These are phyloP conservation scores for Grammomys dolichurus DNA, from an alignment of 2,113 vertebrate genomes.

Conservation along the genomic window DNA sequence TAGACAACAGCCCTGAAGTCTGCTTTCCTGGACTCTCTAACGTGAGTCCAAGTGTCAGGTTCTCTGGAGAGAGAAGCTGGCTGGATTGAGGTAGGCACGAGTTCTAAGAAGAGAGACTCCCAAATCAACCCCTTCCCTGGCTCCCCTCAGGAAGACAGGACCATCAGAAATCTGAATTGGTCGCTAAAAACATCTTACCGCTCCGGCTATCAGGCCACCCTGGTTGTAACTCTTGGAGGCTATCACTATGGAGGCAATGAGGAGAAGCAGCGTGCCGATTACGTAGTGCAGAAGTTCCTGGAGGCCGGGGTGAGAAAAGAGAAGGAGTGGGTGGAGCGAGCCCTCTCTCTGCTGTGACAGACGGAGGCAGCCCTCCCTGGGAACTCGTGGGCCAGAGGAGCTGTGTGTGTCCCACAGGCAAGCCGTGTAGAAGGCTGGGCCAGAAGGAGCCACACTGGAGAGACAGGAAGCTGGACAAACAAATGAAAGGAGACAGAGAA, in stretches of 20 bases:
- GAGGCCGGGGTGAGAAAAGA: constrained; percentile 70
- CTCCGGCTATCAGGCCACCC: constrained; percentile 89
- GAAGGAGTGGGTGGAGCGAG: neutral
- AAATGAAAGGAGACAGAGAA: neutral
- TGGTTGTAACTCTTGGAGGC: constrained; percentile 86
- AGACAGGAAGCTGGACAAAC: neutral
- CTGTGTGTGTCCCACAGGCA: neutral
- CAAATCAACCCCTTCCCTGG: neutral
- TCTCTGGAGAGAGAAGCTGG: neutral
- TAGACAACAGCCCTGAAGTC: neutral
- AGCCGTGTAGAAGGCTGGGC: neutral
- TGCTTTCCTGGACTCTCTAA: neutral
- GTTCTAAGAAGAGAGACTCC: neutral
- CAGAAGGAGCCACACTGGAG: neutral
- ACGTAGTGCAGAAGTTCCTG: constrained; percentile 97
- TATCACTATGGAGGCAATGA: constrained; percentile 93
- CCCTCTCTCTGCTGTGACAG: neutral
- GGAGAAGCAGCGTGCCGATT: constrained; percentile 91
- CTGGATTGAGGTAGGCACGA: neutral
- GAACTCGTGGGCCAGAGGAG: neutral
- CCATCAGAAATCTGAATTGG: neutral
- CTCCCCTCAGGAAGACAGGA: neutral
- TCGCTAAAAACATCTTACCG: constrained; percentile 86
- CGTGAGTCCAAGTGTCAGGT: neutral
- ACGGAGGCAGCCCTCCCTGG: neutral